These are phyloP conservation scores for Rhabdomys pumilio DNA, from an alignment of 2,797 vertebrate genomes.

Conservation along the genomic window DNA sequence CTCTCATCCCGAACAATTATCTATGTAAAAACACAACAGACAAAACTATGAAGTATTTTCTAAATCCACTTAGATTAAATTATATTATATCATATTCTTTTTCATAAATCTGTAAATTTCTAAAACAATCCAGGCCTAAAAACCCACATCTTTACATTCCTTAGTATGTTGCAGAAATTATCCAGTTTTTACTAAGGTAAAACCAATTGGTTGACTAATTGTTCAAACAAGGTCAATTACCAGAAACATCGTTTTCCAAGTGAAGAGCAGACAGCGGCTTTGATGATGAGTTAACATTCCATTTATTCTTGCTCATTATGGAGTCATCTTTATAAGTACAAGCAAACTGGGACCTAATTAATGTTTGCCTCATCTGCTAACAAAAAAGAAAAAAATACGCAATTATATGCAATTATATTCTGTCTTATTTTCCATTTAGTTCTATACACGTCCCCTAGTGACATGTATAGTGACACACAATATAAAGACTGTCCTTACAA, in stretches of 20 bases:
- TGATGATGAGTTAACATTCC: conserved; percentile 88
- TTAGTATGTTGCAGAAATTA: conserved; percentile 34
- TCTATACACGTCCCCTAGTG: neutral
- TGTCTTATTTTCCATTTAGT: conserved; percentile 49
- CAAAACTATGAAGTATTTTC: conserved; percentile 43
- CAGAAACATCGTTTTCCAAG: conserved; percentile 78
- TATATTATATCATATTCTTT: conserved; percentile 15
- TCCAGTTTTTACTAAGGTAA: conserved; percentile 57
- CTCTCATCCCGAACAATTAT: conserved; percentile 45
- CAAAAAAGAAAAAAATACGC: conserved; percentile 42
- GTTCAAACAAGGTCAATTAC: conserved; percentile 83
- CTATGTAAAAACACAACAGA: conserved; percentile 51
- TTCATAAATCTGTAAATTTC: conserved; percentile 46
- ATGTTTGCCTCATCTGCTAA: conserved; percentile 90
- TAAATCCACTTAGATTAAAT: conserved; percentile 63
- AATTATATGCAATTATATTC: conserved; percentile 13
- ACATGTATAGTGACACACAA: neutral
- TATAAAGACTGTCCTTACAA: conserved; percentile 42
- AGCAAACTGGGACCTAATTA: conserved; percentile 96
- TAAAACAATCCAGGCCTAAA: conserved; percentile 57
- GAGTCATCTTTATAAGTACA: conserved; percentile 94
- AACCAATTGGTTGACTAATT: conserved; percentile 47
- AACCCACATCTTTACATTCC: conserved; percentile 39
- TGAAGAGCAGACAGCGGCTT: conserved; percentile 80
- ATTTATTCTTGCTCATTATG: conserved; percentile 87